Percentiles rank a stretch among this genome's conserved stretches.
Evolutionary conservation across 2,888 invertebrate species (phyloP).

Genomic region (Drosophila nr. medialis): DNA sequence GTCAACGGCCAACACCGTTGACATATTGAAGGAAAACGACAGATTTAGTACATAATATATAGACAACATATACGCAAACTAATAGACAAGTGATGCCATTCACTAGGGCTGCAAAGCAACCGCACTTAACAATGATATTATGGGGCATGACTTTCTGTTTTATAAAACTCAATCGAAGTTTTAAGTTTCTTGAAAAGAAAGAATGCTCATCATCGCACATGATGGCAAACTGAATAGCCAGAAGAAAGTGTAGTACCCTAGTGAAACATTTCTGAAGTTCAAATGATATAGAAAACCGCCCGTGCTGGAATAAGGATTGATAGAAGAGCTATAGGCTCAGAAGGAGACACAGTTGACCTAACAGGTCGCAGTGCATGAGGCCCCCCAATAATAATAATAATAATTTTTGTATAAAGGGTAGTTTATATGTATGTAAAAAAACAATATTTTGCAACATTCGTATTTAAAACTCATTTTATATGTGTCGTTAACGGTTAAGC

Average conservation of each 20-base stretch:
- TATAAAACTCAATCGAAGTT: background rate
- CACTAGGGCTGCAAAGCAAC: conserved; percentile 38
- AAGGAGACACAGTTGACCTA: background rate
- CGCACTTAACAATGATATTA: background rate
- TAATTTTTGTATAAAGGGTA: background rate
- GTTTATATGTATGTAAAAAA: background rate
- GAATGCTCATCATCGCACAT: background rate
- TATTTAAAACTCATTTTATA: no score
- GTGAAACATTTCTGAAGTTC: background rate
- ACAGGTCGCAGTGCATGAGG: no score
- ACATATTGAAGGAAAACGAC: conserved; percentile 82
- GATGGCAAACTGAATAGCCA: background rate
- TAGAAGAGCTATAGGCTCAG: background rate
- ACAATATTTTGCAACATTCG: no score
- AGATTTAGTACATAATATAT: conserved; percentile 80
- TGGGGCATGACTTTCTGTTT: background rate
- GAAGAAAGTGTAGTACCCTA: background rate
- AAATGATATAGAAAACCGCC: background rate
- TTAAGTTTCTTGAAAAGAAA: background rate
- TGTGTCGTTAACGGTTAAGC: no score
- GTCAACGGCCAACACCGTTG: conserved; percentile 72
- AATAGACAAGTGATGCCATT: conserved; percentile 31
- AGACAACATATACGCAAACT: conserved; percentile 51
- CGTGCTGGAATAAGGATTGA: background rate
- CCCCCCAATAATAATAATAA: background rate